Evolutionary conservation across 2,113 vertebrate genomes (phyloP).

Genomic region (Mesocricetus auratus): DNA sequence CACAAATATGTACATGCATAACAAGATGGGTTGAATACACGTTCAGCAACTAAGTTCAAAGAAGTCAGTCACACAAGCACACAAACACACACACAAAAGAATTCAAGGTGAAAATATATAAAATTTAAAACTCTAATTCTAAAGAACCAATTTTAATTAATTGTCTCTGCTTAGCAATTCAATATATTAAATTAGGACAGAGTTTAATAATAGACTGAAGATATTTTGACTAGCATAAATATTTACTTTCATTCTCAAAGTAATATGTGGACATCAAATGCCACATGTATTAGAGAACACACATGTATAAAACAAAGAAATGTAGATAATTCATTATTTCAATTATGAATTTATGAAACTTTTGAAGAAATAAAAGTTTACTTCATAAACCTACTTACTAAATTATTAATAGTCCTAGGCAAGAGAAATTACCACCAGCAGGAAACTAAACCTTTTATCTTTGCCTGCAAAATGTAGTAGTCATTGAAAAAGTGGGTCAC

Average conservation of each 20-base stretch:
- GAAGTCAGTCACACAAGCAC: neutral
- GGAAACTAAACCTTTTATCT: slow-evolving; percentile 78
- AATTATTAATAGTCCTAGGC: slow-evolving; percentile 56
- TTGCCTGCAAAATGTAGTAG: slow-evolving; percentile 80
- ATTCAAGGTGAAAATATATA: neutral
- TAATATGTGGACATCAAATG: neutral
- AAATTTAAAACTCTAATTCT: neutral
- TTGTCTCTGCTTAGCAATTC: neutral
- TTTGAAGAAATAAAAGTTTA: slow-evolving; percentile 41
- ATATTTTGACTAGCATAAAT: neutral
- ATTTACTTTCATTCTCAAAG: neutral
- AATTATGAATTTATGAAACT: neutral
- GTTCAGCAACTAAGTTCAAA: neutral
- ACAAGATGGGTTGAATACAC: neutral
- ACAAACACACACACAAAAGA: neutral
- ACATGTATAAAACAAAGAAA: neutral
- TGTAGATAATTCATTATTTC: slow-evolving; percentile 3
- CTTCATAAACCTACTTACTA: slow-evolving; percentile 23
- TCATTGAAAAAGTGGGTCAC: slow-evolving; percentile 87
- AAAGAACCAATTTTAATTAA: neutral
- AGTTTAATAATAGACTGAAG: neutral
- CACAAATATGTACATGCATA: neutral
- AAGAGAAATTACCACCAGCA: slow-evolving; percentile 58
- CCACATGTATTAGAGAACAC: neutral
- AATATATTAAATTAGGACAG: neutral